phyloP scores from a whole-genome alignment of 2,113 vertebrate genomes.

The Apteryx owenii region DNA sequence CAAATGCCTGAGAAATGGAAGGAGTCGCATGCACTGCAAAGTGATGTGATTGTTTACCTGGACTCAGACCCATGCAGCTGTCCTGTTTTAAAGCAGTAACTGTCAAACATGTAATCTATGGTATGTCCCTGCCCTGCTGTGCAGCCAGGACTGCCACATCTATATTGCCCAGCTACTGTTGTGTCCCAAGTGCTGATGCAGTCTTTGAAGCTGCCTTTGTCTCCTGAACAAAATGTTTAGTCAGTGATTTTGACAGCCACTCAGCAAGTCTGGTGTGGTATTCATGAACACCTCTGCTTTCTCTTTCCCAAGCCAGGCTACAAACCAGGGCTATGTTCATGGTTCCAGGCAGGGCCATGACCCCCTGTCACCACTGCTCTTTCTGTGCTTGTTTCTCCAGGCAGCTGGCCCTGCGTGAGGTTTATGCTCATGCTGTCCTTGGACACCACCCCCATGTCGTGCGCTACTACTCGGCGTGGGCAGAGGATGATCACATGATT shows the following conservation, averaged over 20 bases:
- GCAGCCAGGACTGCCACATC: neutral
- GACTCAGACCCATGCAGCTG: neutral
- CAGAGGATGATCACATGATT: slow-evolving; percentile 92
- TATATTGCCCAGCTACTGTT: neutral
- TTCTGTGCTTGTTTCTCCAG: slow-evolving; percentile 60
- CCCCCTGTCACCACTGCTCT: neutral
- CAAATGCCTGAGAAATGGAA: neutral
- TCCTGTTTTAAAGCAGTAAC: neutral
- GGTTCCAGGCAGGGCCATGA: neutral
- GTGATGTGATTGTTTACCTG: neutral
- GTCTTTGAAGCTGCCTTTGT: neutral
- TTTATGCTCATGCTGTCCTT: slow-evolving; percentile 94
- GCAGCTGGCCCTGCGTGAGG: slow-evolving; percentile 89
- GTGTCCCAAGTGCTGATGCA: neutral
- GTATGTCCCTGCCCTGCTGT: neutral
- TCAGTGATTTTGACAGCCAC: neutral
- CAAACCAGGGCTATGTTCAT: neutral
- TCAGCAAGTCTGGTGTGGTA: neutral
- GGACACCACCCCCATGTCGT: slow-evolving; percentile 96
- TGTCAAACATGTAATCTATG: neutral
- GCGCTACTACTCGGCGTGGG: slow-evolving; percentile 96
- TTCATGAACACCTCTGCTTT: neutral
- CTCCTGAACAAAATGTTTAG: neutral
- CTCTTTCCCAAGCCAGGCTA: neutral
- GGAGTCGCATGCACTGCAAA: neutral